Evolutionary conservation across 2,797 vertebrate species (phyloP).

Genomic region (Acipenser oxyrinchus): DNA sequence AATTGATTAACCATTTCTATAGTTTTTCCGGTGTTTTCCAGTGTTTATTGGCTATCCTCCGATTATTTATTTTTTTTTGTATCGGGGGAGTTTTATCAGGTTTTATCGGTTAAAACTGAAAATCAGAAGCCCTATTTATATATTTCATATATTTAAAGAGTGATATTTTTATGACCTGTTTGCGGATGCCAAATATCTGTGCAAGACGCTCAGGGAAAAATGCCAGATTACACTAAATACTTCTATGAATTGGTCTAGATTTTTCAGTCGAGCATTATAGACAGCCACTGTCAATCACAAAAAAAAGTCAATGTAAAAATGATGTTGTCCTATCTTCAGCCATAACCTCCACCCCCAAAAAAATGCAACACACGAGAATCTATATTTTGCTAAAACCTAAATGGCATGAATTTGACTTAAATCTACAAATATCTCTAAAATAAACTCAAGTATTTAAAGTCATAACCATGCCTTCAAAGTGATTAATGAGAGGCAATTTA

Average conservation of each 20-base stretch:
- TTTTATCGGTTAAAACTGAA: too few species aligned
- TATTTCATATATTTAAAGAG: background rate
- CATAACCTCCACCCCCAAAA: background rate
- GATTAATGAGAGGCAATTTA: too few species aligned
- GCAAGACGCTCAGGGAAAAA: background rate
- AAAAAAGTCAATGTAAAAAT: background rate
- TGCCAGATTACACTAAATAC: background rate
- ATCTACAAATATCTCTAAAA: too few species aligned
- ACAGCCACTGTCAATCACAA: background rate
- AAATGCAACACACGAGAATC: background rate
- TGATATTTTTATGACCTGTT: background rate
- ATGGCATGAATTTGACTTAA: background rate
- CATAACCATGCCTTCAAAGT: too few species aligned
- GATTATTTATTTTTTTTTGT: too few species aligned
- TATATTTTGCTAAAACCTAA: background rate
- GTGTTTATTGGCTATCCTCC: too few species aligned
- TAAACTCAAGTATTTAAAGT: too few species aligned
- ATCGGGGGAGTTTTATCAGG: too few species aligned
- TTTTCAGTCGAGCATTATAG: background rate
- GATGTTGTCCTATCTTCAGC: background rate
- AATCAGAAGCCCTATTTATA: too few species aligned
- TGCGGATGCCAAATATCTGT: background rate
- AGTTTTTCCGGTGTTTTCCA: too few species aligned
- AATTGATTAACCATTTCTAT: too few species aligned
- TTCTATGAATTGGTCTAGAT: background rate